These are phyloP conservation scores for Cephus spinipes DNA, from an alignment of 2,888 invertebrate species.

Conservation along the genomic window DNA sequence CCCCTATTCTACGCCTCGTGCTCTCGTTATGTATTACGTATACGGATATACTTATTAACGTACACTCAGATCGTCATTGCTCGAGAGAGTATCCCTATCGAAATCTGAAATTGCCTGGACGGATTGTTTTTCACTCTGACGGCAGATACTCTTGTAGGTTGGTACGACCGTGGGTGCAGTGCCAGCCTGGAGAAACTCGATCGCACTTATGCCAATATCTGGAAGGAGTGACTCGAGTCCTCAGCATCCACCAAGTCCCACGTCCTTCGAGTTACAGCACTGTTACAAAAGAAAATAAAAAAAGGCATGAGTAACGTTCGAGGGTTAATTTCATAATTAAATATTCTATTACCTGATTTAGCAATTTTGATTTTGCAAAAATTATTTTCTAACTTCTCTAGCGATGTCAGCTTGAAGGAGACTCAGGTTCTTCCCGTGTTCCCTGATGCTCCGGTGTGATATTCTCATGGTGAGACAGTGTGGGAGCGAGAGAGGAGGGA, in stretches of 20 bases:
- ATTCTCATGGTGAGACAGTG: background rate
- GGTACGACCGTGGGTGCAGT: background rate
- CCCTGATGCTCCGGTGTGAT: too few species aligned
- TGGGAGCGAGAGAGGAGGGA: background rate
- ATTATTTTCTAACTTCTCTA: too few species aligned
- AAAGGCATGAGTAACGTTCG: background rate
- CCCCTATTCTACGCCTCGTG: background rate
- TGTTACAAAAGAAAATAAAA: background rate
- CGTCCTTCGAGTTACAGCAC: background rate
- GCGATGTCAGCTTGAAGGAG: too few species aligned
- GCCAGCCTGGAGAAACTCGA: background rate
- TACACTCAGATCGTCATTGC: background rate
- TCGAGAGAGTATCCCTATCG: background rate
- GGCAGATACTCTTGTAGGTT: background rate
- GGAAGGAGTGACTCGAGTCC: background rate
- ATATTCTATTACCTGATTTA: too few species aligned
- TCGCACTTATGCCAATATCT: background rate
- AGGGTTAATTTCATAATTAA: background rate
- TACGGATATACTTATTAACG: background rate
- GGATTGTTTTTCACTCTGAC: background rate
- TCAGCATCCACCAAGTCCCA: background rate
- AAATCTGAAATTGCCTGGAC: constrained; percentile 4
- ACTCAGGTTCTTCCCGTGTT: too few species aligned
- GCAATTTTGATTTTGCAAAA: background rate
- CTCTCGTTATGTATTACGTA: background rate